Evolutionary conservation across 2,888 invertebrate species (phyloP), one percentile per base, ranked within the genome.

Genomic region (Ecdyonurus torrentis): DNA sequence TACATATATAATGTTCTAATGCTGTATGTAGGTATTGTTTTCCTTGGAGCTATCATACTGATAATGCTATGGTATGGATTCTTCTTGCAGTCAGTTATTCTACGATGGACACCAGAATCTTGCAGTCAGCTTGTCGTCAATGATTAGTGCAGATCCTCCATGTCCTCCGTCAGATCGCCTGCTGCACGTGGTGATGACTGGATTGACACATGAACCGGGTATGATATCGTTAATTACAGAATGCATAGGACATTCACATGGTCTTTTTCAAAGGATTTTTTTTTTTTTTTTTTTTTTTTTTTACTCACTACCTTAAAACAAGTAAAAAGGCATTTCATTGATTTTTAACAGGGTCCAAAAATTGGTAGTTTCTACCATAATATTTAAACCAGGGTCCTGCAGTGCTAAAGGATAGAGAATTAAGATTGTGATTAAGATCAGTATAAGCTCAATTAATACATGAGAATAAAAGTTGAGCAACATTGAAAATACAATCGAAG

Each of bases 51-150:
- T 62, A 23, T 59, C 22, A n/a, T 25, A 52, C 37, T 64, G 22
- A 52, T 60, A 22, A 52, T 37, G 37, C 37, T 37, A 37, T 10
- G 15, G 5, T 15, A 37, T 5, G 5, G 37, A 55, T 63, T 58
- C 61, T 59, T 69, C 67, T 78, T 81, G 50, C 74, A 99, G 99
- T 70, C 99, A 99, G 75, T 78, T 99, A 62, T 93, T 91, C 75
- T 98, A 99, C 72, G 99, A 99, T 83, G 98, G 98, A 0, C 88
- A 94, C 74, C 93, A 95, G 73, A 85, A 86, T n/a, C 79, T 97
- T 61, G 98, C 96, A 0, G 85, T 91, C 0, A 87, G 85, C 61
- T 75, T 99, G 64, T 86, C 93, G 0, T 83, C 86, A 62, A 79
- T 88, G 37, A 89, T 93, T 0, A 90, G 94, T 70, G 90, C 94